Percentiles rank a stretch among this genome's conserved stretches.
Conservation (phyloP, 2,113 vertebrate species). For the Strix uralensis region DNA sequence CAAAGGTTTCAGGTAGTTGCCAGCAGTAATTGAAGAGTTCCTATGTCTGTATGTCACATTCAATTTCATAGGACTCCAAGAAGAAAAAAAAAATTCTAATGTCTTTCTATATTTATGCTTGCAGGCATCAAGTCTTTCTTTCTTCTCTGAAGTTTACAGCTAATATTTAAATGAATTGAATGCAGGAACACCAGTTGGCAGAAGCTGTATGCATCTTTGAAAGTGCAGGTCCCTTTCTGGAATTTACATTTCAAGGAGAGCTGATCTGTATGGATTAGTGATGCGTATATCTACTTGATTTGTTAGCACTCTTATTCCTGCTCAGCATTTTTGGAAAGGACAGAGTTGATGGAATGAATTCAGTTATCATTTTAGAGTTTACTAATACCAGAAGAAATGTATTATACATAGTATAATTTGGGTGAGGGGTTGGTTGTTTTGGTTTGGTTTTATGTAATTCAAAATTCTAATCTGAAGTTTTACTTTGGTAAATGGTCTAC, state of each 20-base stretch:
- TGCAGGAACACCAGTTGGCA: background rate
- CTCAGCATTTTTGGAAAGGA: background rate
- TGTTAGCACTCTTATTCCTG: background rate
- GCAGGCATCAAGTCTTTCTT: conserved; percentile 5
- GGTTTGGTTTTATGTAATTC: background rate
- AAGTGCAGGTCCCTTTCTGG: background rate
- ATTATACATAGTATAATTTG: background rate
- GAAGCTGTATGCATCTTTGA: background rate
- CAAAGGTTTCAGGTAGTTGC: background rate
- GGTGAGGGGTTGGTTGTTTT: background rate
- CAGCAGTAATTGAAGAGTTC: background rate
- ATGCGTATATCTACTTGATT: background rate
- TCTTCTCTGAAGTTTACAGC: conserved; percentile 31
- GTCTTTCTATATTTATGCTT: conserved; percentile 11
- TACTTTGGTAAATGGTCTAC: background rate
- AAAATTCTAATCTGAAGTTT: background rate
- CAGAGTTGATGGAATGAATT: background rate
- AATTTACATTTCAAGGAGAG: conserved; percentile 46
- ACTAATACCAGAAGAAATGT: background rate
- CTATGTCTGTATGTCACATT: background rate
- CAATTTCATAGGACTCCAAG: background rate
- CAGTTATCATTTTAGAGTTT: background rate
- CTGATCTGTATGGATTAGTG: conserved; percentile 26
- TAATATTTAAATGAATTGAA: conserved; percentile 39
- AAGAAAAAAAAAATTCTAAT: background rate